phyloP scores from a whole-genome alignment of 2,888 invertebrate species.

The Dynastes maya region DNA sequence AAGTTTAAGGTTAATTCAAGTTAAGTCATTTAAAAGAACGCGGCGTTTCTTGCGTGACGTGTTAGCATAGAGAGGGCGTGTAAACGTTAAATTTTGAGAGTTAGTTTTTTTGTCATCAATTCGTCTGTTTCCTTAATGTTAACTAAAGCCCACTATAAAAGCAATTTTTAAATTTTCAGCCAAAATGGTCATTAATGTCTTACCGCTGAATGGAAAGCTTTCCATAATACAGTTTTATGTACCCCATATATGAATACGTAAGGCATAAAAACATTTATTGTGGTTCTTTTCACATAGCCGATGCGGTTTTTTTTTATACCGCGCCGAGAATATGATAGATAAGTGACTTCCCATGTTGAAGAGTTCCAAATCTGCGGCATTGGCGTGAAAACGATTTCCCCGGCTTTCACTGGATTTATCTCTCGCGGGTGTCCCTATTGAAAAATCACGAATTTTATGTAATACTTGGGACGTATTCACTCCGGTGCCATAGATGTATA shows the following conservation, averaged over 20 bases:
- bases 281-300: constrained; percentile 47
- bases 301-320: constrained; percentile 38
- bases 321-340: constrained; percentile 52
- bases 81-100: too few relatives aligned
- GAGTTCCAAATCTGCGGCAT: constrained; percentile 52
- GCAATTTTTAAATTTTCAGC: too few relatives aligned
- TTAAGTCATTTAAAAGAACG: too few relatives aligned
- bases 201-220: too few relatives aligned
- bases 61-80: too few relatives aligned
- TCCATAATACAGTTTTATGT: too few relatives aligned
- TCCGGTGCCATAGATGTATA: constrained; percentile 21
- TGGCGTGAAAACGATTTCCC: constrained; percentile 55
- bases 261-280: constrained; percentile 51
- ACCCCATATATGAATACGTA: constrained; percentile 34
- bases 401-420: constrained; percentile 54
- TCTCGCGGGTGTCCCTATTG: constrained; percentile 48
- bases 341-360: constrained; percentile 52
- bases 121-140: too few relatives aligned
- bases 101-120: too few relatives aligned
- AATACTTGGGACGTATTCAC: constrained; percentile 36
- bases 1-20: too few relatives aligned
- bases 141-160: too few relatives aligned
- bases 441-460: constrained; percentile 50
- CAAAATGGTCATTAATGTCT: too few relatives aligned
- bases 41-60: too few relatives aligned